A percentile compares a stretch with the other conserved stretches of the same genome.
These are phyloP conservation scores for Drosophila littoralis DNA, from an alignment of 1,140 invertebrate genomes.

Conservation along the genomic window DNA sequence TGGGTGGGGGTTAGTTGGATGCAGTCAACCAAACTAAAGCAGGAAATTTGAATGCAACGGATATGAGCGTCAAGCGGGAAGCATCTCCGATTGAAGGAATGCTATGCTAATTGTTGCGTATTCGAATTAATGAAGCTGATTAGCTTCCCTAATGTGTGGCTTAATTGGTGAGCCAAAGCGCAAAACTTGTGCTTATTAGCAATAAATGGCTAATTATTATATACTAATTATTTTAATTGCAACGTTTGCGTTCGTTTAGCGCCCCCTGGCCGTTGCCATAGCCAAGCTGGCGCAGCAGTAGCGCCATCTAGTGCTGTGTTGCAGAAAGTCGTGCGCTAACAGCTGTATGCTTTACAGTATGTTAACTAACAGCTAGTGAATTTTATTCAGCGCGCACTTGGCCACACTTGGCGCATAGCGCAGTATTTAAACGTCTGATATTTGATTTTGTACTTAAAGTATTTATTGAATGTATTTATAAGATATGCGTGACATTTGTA, in stretches of 20 bases:
- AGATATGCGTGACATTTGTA: slow-evolving; percentile 37
- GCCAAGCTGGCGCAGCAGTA: not conserved
- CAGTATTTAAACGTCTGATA: not conserved
- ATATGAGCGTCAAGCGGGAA: slow-evolving; percentile 15
- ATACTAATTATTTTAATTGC: not conserved
- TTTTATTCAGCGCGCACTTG: not conserved
- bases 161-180: not conserved
- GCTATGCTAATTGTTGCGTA: slow-evolving; percentile 12
- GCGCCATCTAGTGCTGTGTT: slow-evolving; percentile 16
- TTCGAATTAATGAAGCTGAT: slow-evolving; percentile 17
- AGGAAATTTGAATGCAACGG: slow-evolving; percentile 53
- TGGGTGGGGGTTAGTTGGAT: slow-evolving; percentile 3
- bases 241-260: not conserved
- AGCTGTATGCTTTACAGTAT: not conserved
- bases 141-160: slow-evolving; percentile 1
- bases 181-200: slow-evolving; percentile 1
- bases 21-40: slow-evolving; percentile 28
- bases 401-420: not conserved
- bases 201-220: slow-evolving; percentile 8
- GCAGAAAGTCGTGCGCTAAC: not conserved
- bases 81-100: slow-evolving; percentile 13
- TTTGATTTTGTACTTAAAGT: slow-evolving; percentile 14
- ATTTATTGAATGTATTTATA: slow-evolving; percentile 42
- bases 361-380: not conserved
- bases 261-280: not conserved